Base-by-base conservation (phyloP, 2,888 invertebrate genomes). In the Tetrapedia diversipes region DNA sequence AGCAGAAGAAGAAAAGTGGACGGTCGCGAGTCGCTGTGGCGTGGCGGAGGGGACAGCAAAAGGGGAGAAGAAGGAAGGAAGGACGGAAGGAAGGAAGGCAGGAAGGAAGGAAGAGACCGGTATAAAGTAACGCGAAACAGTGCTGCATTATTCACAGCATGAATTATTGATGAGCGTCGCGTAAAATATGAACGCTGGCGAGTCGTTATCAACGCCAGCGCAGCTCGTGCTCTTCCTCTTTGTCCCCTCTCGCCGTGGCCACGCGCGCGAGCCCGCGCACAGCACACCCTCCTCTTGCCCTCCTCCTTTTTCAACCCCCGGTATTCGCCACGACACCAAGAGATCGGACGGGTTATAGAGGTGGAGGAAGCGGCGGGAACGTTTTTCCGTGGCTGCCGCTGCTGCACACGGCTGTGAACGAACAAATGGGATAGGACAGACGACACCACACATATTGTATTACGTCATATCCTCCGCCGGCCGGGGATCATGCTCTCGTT, bases 121-220 rank as follows among this genome's bases (percentile, higher is more conserved):
- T 88, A 88, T 88, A 88, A 87, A 88, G 88, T 88, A 88, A 89
- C 88, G 88, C 87, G 89, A 90, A 90, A 90, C 90, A 90, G 89
- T 85, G 85, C 87, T 90, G 89, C 90, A 91, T 91, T 91, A 91
- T 91, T 91, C 91, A 90, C 87, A 85, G 89, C 87, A 91, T 91
- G 91, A 91, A 91, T 91, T 90, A 91, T 91, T 91, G 91, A 91
- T 91, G 91, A 91, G 91, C 85, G 82, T 78, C 87, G 89, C 88
- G 90, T 90, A 91, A 91, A 91, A 91, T 91, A 91, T 91, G 90
- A 91, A 90, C 89, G 89, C 82, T 83, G 88, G 80, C 79, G 88
- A 90, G 90, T 90, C 90, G 91, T 91, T 91, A 91, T 91, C 91
- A 91, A 91, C 90, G 89, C 83, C 72, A 80, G 78, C 80, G 81